Evolutionary conservation across 2,888 invertebrate genomes (phyloP).

Genomic region (Druceiella hillmani): DNA sequence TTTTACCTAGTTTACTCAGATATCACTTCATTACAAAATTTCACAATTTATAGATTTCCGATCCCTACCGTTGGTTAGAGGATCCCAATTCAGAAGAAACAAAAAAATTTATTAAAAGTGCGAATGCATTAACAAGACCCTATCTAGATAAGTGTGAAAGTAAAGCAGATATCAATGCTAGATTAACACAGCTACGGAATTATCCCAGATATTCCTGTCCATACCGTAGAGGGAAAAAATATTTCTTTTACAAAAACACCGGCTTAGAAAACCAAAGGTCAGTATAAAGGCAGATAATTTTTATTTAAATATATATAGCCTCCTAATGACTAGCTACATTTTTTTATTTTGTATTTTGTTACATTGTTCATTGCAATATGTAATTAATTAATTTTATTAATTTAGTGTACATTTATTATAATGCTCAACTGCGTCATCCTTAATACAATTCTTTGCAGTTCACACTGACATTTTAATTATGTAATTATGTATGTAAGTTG

Average conservation of each 20-base stretch:
- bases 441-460: too few species aligned
- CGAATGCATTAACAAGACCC: conserved; percentile 84
- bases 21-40: neutral
- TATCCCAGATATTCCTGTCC: conserved; percentile 95
- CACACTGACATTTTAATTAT: too few species aligned
- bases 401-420: too few species aligned
- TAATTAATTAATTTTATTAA: too few species aligned
- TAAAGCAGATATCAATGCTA: conserved; percentile 66
- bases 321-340: too few species aligned
- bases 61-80: conserved; percentile 96
- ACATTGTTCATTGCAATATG: too few species aligned
- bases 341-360: too few species aligned
- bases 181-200: conserved; percentile 89
- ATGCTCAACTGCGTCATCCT: too few species aligned
- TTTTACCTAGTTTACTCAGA: too few species aligned
- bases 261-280: conserved; percentile 96
- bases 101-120: conserved; percentile 80
- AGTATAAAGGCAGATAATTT: conserved; percentile 29
- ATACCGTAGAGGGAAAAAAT: conserved; percentile 72
- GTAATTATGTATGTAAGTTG: too few species aligned
- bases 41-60: conserved; percentile 57
- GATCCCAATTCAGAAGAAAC: conserved; percentile 93
- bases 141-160: conserved; percentile 74
- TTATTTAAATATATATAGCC: too few species aligned
- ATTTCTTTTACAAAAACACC: conserved; percentile 89